Evolutionary conservation across 2,113 vertebrate species (phyloP), one percentile per base, ranked within the genome.

Genomic region (Ailurus styani): DNA sequence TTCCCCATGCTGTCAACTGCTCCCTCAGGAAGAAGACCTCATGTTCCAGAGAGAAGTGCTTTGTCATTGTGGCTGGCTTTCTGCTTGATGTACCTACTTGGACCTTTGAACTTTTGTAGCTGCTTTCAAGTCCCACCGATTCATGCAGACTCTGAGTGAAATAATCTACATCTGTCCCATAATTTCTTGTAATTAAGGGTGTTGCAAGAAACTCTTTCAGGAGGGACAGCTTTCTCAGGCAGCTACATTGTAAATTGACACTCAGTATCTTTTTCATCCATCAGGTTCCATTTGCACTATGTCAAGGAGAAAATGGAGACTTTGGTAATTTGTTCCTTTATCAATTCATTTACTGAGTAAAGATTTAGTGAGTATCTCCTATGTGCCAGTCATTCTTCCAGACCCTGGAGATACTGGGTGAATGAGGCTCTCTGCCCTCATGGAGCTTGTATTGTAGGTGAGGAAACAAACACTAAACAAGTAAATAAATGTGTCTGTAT

Each of bases 191-290:
- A 77, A 55, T 50, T 90, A 87, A 45, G 60, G 27, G 31, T 29
- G 29, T 95, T 83, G 40, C 52, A 94, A 66, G 45, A 94, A 89
- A 77, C 91, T 95, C 54, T 93, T 96, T 84, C 72, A 79, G 72
- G 17, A 12, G 81, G 75, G 84, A 34, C 17, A 72, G 6, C 68
- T 93, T 90, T 78, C 85, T 90, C 55, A 85, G 85, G 88, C 45
- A 87, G 79, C 45, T 87, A 47, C 77, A 4, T 73, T 87, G 18
- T 96, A 93, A 96, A 52, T 68, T 25, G 83, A 37, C 55, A 29
- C 12, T 88, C 62, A 70, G n/a, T 66, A 54, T 86, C 27, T 90
- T 78, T 90, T 78, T 81, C 37, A 42, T 57, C 66, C 78, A 12
- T 72, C n/a, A 85, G 18, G 55, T 93, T 85, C 18, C 23, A 29